Conservation (phyloP, 2,888 invertebrate genomes). For the Matsumyia berberina region DNA sequence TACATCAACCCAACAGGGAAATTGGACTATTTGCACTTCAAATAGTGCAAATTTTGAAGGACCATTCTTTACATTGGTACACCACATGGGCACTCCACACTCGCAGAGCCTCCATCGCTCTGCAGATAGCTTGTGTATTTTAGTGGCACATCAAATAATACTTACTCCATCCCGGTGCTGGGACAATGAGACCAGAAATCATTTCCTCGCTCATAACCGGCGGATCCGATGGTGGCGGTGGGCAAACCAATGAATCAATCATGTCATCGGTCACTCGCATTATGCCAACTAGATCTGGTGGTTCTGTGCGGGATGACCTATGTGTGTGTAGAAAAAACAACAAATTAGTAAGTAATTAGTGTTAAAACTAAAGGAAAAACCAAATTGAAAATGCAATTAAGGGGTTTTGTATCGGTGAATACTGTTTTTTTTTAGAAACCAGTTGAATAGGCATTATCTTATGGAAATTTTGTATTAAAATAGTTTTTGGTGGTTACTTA, state of each 20-base stretch:
- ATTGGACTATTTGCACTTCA: slow-evolving; percentile 64
- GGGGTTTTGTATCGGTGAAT: not conserved
- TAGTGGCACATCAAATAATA: slow-evolving; percentile 79
- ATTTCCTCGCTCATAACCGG: slow-evolving; percentile 97
- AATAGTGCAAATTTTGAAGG: slow-evolving; percentile 62
- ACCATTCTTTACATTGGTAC: slow-evolving; percentile 61
- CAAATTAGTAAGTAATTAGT: slow-evolving; percentile 64
- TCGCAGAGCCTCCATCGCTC: slow-evolving; percentile 13
- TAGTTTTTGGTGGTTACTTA: no score
- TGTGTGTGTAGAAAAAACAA: slow-evolving; percentile 58
- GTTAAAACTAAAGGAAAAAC: slow-evolving; percentile 9
- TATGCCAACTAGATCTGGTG: slow-evolving; percentile 90
- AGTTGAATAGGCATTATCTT: no score
- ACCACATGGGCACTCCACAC: slow-evolving; percentile 53
- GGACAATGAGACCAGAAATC: slow-evolving; percentile 98
- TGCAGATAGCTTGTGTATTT: slow-evolving; percentile 56
- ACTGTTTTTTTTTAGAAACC: not conserved
- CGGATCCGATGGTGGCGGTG: slow-evolving; percentile 97
- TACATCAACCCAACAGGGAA: slow-evolving; percentile 12
- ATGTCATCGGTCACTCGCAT: slow-evolving; percentile 96
- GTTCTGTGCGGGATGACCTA: slow-evolving; percentile 92
- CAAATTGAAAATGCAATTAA: slow-evolving; percentile 6
- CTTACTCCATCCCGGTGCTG: slow-evolving; percentile 97
- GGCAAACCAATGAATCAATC: slow-evolving; percentile 97
- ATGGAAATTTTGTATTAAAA: no score